Conservation (phyloP, 2,888 invertebrate genomes). For the Hermodice carunculata region DNA sequence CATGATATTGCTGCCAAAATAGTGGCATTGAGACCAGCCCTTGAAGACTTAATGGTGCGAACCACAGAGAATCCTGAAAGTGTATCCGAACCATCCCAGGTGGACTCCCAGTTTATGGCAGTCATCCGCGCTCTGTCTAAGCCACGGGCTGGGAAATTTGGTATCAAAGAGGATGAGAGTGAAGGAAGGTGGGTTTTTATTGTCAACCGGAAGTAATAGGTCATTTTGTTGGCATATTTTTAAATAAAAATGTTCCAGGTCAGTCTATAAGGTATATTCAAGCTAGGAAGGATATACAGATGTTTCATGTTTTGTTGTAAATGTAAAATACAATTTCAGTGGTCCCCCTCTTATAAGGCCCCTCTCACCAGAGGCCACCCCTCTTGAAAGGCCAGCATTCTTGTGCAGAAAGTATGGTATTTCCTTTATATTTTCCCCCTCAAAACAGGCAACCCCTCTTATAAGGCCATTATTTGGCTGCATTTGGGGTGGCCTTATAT, state of each 20-base stretch:
- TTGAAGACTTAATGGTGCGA: conserved; percentile 86
- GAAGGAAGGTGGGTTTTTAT: background rate
- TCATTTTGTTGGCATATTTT: background rate
- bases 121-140: conserved; percentile 83
- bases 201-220: background rate
- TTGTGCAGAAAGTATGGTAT: too few species aligned
- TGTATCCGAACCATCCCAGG: conserved; percentile 79
- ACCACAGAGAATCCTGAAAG: conserved; percentile 85
- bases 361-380: too few species aligned
- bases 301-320: too few species aligned
- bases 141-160: conserved; percentile 76
- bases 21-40: conserved; percentile 87
- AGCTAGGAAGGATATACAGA: too few species aligned
- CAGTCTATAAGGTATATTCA: too few species aligned
- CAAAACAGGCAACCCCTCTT: too few species aligned
- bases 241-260: background rate
- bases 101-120: conserved; percentile 75
- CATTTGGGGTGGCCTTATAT: too few species aligned
- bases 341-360: too few species aligned
- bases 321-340: too few species aligned
- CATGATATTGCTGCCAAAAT: conserved; percentile 84
- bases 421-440: too few species aligned
- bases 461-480: too few species aligned
- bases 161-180: conserved; percentile 40
- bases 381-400: too few species aligned